Percentiles rank a stretch among this genome's conserved stretches.
Conservation (phyloP, 1,140 invertebrate species). For the Hyles euphorbiae region DNA sequence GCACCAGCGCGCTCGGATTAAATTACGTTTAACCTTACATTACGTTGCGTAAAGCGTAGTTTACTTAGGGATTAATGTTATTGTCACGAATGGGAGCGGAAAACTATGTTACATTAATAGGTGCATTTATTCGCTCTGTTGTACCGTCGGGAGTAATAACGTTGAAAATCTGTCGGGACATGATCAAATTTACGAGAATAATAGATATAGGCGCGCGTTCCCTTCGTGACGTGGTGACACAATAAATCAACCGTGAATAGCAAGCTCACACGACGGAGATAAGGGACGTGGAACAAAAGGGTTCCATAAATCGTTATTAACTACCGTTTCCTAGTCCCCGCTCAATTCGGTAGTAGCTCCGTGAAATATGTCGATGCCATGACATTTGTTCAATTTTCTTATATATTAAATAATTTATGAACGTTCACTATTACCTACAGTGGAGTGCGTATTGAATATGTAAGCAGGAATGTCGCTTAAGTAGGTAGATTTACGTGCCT, state of each 20-base stretch:
- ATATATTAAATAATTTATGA: conserved; percentile 21
- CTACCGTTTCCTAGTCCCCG: conserved; percentile 47
- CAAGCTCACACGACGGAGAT: conserved; percentile 46
- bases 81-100: not conserved
- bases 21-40: conserved; percentile 49
- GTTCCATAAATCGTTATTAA: conserved; percentile 70
- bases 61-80: not conserved
- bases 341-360: conserved; percentile 36
- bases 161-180: not conserved
- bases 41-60: conserved; percentile 1
- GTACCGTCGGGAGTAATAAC: not conserved
- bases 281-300: conserved; percentile 66
- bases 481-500: not conserved
- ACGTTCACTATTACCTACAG: not conserved
- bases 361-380: conserved; percentile 32
- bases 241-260: conserved; percentile 68
- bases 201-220: conserved; percentile 19
- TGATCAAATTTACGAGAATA: conserved; percentile 14
- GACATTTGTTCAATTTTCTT: conserved; percentile 10
- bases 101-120: not conserved
- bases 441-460: conserved; percentile 5
- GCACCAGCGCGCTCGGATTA: conserved; percentile 42
- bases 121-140: not conserved
- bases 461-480: not conserved
- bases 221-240: conserved; percentile 41